Percentiles rank a stretch among this genome's conserved stretches.
Evolutionary conservation across 1,140 invertebrate species (phyloP).

Genomic region (Dendroctonus valens): DNA sequence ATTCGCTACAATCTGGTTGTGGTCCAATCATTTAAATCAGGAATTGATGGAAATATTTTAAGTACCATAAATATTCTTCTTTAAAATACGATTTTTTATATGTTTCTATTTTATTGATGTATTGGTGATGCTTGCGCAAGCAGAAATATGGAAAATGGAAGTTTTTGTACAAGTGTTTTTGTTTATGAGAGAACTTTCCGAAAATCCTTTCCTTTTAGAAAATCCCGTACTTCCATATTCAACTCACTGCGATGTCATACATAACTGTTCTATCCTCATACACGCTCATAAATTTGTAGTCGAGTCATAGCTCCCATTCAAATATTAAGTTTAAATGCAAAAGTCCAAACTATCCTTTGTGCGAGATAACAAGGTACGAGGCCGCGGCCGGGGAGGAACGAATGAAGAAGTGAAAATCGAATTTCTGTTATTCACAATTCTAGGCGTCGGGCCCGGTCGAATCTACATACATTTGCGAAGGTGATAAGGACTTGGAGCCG

Average conservation of each 20-base stretch:
- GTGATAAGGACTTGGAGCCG: slow-evolving; percentile 42
- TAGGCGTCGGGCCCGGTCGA: slow-evolving; percentile 34
- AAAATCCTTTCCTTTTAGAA: too few relatives aligned
- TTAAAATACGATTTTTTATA: too few relatives aligned
- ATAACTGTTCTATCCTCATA: slow-evolving; percentile 12
- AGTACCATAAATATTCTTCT: too few relatives aligned
- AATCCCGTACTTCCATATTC: too few relatives aligned
- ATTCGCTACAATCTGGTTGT: too few relatives aligned
- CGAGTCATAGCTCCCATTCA: slow-evolving; percentile 36
- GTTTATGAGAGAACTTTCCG: too few relatives aligned
- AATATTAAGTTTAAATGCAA: slow-evolving; percentile 45
- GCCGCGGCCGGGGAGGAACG: slow-evolving; percentile 23
- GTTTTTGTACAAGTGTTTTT: too few relatives aligned
- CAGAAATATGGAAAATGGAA: too few relatives aligned
- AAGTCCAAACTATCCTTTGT: slow-evolving; percentile 47
- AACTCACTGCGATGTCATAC: slow-evolving; percentile 4
- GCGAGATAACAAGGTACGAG: slow-evolving; percentile 40
- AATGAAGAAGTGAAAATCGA: slow-evolving; percentile 48
- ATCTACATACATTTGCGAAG: slow-evolving; percentile 48
- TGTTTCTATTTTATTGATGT: too few relatives aligned
- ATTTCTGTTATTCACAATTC: slow-evolving; percentile 49
- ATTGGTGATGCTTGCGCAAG: too few relatives aligned
- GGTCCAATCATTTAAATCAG: too few relatives aligned
- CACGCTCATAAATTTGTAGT: slow-evolving; percentile 26
- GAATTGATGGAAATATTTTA: too few relatives aligned